These are phyloP conservation scores for Antheraea mylitta DNA, from an alignment of 1,140 invertebrate genomes.

Conservation along the genomic window DNA sequence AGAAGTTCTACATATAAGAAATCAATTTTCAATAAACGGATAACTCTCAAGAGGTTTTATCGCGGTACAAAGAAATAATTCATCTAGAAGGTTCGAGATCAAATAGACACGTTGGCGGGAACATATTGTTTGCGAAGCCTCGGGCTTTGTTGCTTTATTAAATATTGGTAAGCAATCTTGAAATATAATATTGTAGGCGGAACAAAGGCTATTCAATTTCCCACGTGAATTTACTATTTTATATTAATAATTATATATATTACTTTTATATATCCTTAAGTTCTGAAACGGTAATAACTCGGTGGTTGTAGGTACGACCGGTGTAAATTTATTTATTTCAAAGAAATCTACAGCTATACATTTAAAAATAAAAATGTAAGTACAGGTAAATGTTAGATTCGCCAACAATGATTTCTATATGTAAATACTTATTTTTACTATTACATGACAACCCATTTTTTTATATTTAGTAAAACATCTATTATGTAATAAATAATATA, in stretches of 20 bases:
- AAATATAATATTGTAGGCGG: neutral
- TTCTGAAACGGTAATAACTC: too few relatives aligned
- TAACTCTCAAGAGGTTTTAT: neutral
- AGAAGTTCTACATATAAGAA: neutral
- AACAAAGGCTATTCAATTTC: neutral
- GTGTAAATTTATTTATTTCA: too few relatives aligned
- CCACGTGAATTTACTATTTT: neutral
- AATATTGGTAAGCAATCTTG: slow-evolving; percentile 1
- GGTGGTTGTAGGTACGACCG: too few relatives aligned
- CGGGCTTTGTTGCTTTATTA: neutral
- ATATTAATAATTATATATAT: neutral
- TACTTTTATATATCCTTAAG: too few relatives aligned
- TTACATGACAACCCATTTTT: too few relatives aligned
- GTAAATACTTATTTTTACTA: too few relatives aligned
- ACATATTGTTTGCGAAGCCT: neutral
- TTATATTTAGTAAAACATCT: too few relatives aligned
- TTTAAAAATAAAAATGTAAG: too few relatives aligned
- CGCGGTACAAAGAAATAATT: neutral
- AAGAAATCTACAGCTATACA: too few relatives aligned
- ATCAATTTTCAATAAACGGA: neutral
- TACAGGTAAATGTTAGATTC: too few relatives aligned
- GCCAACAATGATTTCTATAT: too few relatives aligned
- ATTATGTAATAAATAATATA: too few relatives aligned
- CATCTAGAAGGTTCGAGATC: neutral
- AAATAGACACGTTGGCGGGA: neutral